Conservation (phyloP, 2,797 vertebrate genomes). For the Geotrypetes seraphini region DNA sequence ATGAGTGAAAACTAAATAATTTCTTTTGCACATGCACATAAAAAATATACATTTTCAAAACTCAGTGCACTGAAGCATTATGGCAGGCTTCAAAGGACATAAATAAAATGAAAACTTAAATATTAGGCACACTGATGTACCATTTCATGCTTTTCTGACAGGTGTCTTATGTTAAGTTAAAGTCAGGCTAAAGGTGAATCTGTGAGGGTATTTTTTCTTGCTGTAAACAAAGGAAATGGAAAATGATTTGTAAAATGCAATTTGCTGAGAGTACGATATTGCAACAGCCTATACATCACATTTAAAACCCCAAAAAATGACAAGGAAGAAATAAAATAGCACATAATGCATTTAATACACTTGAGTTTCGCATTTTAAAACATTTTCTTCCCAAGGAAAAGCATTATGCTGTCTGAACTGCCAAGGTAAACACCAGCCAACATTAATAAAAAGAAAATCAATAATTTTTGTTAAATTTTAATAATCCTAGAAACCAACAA, state of each 20-base stretch:
- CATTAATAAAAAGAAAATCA: conserved; percentile 65
- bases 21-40: conserved; percentile 39
- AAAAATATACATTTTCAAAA: conserved; percentile 49
- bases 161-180: conserved; percentile 50
- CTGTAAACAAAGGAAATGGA: conserved; percentile 45
- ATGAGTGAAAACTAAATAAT: conserved; percentile 52
- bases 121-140: conserved; percentile 39
- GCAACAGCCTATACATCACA: conserved; percentile 21
- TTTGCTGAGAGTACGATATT: conserved; percentile 26
- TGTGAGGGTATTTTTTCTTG: conserved; percentile 23
- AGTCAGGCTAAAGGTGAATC: conserved; percentile 41
- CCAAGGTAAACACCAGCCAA: conserved; percentile 41
- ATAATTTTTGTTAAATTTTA: conserved; percentile 74
- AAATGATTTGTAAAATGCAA: conserved; percentile 38
- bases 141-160: conserved; percentile 49
- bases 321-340: conserved; percentile 15
- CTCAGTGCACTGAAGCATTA: conserved; percentile 48
- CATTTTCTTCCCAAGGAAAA: conserved; percentile 19
- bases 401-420: conserved; percentile 38
- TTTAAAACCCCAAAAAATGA: conserved; percentile 19
- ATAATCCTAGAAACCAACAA: conserved; percentile 64
- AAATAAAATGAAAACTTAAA: conserved; percentile 49
- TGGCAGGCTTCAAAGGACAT: conserved; percentile 36
- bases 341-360: conserved; percentile 17
- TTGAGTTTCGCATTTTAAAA: conserved; percentile 17